Conservation (phyloP, 2,113 vertebrate genomes). For the Gracilinanus agilis region DNA sequence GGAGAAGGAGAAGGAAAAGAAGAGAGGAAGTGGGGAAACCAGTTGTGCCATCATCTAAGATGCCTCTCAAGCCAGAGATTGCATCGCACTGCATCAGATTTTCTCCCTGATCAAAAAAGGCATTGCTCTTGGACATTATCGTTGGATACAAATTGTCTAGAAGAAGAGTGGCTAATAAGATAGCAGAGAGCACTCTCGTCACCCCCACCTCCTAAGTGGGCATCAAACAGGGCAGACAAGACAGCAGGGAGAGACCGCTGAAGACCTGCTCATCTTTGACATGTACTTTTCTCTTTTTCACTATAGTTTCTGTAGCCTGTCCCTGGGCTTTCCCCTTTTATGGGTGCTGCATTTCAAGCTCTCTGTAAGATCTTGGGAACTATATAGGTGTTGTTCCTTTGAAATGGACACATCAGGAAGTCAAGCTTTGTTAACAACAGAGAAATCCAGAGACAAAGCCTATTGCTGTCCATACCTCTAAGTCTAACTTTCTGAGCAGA, state of each 20-base stretch:
- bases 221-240: too few relatives aligned
- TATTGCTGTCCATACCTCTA: background rate
- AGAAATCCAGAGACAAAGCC: background rate
- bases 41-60: too few relatives aligned
- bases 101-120: too few relatives aligned
- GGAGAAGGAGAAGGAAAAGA: background rate
- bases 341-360: background rate
- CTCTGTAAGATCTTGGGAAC: background rate
- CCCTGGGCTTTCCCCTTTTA: background rate
- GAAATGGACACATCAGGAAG: background rate
- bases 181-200: too few relatives aligned
- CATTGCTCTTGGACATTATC: too few relatives aligned
- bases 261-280: background rate
- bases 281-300: background rate
- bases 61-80: too few relatives aligned
- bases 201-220: too few relatives aligned
- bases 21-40: background rate
- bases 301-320: background rate
- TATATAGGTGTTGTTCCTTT: background rate
- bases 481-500: background rate
- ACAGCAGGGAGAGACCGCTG: background rate
- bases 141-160: too few relatives aligned
- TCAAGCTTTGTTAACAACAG: background rate
- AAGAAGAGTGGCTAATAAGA: too few relatives aligned
- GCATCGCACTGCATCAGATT: too few relatives aligned